Conservation (phyloP, 2,113 vertebrate species). For the Pterocles burchelli region DNA sequence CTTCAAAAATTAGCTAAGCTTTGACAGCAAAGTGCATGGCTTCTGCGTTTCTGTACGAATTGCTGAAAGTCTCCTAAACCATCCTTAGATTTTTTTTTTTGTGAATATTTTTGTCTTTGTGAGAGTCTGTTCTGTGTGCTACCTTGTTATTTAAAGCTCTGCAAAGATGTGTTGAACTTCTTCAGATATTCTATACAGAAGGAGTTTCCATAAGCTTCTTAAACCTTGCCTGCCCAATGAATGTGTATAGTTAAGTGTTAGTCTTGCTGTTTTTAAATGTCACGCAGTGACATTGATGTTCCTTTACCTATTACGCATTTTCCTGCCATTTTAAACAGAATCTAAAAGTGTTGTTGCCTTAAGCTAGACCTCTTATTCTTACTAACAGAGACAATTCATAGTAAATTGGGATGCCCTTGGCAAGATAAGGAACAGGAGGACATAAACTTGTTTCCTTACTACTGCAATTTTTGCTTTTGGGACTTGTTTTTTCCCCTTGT, state of each 20-base stretch:
- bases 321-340: background rate
- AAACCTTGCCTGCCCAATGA: background rate
- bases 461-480: background rate
- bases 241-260: background rate
- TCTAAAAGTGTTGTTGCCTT: background rate
- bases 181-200: background rate
- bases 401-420: background rate
- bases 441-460: background rate
- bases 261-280: background rate
- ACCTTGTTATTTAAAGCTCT: background rate
- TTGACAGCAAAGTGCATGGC: background rate
- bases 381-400: background rate
- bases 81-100: background rate
- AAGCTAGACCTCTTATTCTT: background rate
- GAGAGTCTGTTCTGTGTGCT: background rate
- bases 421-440: background rate
- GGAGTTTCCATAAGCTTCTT: background rate
- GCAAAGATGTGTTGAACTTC: background rate
- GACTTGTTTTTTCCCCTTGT: background rate
- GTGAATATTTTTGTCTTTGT: background rate
- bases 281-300: background rate
- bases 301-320: background rate
- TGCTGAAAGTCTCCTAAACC: background rate
- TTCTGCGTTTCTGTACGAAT: accelerated
- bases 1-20: background rate